phyloP scores from a whole-genome alignment of 2,113 vertebrate species.

The Hypanus sabinus region DNA sequence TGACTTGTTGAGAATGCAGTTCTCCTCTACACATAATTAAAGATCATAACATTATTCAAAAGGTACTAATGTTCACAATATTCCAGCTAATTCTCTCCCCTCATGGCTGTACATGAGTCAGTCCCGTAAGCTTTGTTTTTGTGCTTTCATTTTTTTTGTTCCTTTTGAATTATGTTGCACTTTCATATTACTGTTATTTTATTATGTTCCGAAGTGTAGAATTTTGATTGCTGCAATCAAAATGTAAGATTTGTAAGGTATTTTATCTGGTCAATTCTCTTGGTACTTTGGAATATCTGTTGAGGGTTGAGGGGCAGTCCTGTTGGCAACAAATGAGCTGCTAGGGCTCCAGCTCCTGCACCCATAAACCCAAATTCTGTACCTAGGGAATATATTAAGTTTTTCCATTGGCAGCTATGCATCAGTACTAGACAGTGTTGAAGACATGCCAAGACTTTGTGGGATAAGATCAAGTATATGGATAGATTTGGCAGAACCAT shows the following conservation, averaged over 20 bases:
- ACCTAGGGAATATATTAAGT: neutral
- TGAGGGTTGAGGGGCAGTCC: neutral
- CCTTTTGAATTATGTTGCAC: neutral
- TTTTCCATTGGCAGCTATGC: neutral
- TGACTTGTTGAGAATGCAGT: neutral
- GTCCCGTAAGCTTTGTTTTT: neutral
- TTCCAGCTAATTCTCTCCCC: neutral
- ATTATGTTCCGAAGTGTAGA: neutral
- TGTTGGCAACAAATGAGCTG: neutral
- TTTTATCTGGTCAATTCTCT: neutral
- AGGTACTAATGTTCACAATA: neutral
- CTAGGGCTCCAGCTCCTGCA: neutral
- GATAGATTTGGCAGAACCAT: neutral
- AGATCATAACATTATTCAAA: neutral
- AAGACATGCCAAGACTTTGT: neutral
- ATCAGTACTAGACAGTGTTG: neutral
- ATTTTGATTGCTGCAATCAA: neutral
- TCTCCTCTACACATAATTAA: neutral
- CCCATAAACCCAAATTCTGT: neutral
- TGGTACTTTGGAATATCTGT: neutral
- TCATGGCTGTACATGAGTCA: neutral
- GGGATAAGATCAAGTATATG: neutral
- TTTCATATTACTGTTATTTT: too few relatives aligned
- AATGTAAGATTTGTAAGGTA: neutral
- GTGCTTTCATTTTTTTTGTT: neutral